A percentile compares a stretch with the other conserved stretches of the same genome.
Evolutionary conservation across 53 echinoderm and acorn worm genomes (phyloP).

Genomic region (Crossaster papposus): DNA sequence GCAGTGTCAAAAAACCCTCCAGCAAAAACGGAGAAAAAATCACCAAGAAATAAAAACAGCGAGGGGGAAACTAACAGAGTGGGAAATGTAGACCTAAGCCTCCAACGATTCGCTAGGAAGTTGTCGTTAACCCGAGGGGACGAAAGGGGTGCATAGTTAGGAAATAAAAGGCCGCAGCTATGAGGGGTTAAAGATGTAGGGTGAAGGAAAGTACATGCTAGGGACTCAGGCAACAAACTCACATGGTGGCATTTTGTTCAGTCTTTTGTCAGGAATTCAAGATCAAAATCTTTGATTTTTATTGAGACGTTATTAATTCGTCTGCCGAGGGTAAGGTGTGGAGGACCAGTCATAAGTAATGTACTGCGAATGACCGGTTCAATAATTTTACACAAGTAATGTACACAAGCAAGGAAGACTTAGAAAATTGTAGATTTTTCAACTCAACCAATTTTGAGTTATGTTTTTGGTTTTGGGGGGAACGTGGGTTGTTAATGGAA

Average conservation of each 20-base stretch:
- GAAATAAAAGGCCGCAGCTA: conserved; percentile 17
- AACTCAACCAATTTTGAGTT: too few relatives aligned
- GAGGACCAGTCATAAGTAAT: not conserved
- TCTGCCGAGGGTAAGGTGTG: not conserved
- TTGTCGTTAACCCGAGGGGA: not conserved
- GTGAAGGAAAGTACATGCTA: conserved; percentile 24
- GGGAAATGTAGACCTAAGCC: not conserved
- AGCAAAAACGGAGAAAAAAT: conserved; percentile 16
- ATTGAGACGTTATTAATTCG: not conserved
- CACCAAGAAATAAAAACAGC: not conserved
- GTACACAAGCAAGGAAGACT: too few relatives aligned
- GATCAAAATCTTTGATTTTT: not conserved
- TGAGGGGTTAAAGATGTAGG: conserved; percentile 5
- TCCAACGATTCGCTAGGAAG: not conserved
- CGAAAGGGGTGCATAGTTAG: not conserved
- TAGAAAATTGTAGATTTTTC: too few relatives aligned
- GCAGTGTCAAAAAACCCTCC: conserved; percentile 19
- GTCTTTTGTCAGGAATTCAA: not conserved
- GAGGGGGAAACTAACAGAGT: not conserved
- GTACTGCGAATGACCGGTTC: not conserved
- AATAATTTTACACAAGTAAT: too few relatives aligned
- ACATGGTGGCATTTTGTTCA: not conserved
- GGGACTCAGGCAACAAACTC: conserved; percentile 22
- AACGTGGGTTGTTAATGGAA: too few relatives aligned
- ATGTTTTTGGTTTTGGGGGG: too few relatives aligned